Conservation (phyloP, 2,797 vertebrate species). For the Leptodon cayanensis region DNA sequence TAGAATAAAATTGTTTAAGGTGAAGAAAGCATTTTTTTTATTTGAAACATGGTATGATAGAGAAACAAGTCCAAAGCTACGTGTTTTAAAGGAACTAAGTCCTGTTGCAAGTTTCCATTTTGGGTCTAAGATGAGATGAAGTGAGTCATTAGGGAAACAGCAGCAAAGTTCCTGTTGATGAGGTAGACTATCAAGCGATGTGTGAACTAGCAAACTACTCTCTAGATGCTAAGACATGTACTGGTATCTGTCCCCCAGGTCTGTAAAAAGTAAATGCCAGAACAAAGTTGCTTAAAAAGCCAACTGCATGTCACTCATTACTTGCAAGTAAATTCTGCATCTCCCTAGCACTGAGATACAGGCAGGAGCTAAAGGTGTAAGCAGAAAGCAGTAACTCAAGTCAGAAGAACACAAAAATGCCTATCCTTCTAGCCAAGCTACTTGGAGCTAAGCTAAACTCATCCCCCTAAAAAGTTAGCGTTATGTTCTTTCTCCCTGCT, state of each 20-base stretch:
- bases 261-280: background rate
- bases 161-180: background rate
- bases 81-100: background rate
- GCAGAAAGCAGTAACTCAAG: background rate
- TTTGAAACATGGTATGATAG: background rate
- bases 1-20: background rate
- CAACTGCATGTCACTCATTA: background rate
- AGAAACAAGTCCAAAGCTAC: background rate
- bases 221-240: background rate
- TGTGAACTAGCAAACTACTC: background rate
- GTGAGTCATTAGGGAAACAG: background rate
- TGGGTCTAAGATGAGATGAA: background rate
- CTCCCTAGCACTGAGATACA: background rate
- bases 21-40: background rate
- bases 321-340: background rate
- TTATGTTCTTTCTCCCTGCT: background rate
- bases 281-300: background rate
- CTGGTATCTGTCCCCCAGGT: background rate
- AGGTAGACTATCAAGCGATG: background rate
- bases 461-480: rapidly evolving
- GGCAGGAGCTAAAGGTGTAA: background rate
- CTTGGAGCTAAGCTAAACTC: background rate
- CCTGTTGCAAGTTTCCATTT: background rate
- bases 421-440: background rate
- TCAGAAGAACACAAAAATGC: background rate